Evolutionary conservation across 2,797 vertebrate genomes (phyloP).

Genomic region (Galaxias olidus): DNA sequence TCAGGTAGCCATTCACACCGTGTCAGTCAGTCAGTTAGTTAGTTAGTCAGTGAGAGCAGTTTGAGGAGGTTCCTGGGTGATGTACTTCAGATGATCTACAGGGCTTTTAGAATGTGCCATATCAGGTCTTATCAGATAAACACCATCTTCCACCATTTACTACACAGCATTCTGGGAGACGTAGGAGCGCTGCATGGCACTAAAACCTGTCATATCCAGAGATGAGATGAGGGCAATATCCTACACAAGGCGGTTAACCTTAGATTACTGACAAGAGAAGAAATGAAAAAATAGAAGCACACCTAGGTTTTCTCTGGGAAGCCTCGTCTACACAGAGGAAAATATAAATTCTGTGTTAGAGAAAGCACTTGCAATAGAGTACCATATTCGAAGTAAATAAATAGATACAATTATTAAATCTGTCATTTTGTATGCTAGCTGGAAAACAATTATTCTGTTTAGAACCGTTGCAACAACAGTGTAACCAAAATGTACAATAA

Average conservation of each 20-base stretch:
- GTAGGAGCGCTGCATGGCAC: constrained; percentile 53
- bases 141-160: constrained; percentile 38
- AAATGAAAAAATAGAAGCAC: constrained; percentile 26
- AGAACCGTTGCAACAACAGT: constrained; percentile 39
- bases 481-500: constrained; percentile 48
- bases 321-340: constrained; percentile 36
- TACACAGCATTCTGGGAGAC: constrained; percentile 40
- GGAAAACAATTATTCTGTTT: constrained; percentile 42
- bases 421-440: constrained; percentile 49
- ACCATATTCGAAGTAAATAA: constrained; percentile 54
- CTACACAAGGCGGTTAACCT: constrained; percentile 52
- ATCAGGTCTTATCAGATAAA: constrained; percentile 57
- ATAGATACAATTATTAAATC: constrained; percentile 38
- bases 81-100: constrained; percentile 42
- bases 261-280: constrained; percentile 47
- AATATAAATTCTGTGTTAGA: constrained; percentile 40
- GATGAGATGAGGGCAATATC: constrained; percentile 52
- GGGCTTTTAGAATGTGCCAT: constrained; percentile 48
- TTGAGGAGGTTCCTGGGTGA: constrained; percentile 39
- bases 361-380: constrained; percentile 38
- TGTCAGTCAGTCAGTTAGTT: background rate
- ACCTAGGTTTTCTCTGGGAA: constrained; percentile 37
- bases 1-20: no score
- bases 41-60: constrained; percentile 44
- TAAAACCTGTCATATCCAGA: constrained; percentile 57